Conservation (phyloP, 1,140 invertebrate species). For the Apis florea region DNA sequence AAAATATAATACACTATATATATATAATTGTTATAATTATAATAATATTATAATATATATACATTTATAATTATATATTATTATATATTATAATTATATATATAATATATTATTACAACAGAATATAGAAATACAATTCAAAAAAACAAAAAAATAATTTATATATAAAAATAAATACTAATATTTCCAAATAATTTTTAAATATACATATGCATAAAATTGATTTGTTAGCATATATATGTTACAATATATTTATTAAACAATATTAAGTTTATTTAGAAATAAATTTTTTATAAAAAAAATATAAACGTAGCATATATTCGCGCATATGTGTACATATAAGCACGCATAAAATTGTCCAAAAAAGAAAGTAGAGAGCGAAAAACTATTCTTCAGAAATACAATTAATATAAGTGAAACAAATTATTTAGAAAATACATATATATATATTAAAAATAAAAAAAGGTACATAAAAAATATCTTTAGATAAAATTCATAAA, state of each 20-base stretch:
- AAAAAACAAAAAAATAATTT: background rate
- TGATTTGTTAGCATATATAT: background rate
- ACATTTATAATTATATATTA: too few relatives aligned
- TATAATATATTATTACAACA: background rate
- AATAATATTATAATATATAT: background rate
- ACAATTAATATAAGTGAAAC: background rate
- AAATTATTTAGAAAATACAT: background rate
- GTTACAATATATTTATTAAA: background rate
- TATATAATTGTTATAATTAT: background rate
- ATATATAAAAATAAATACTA: background rate
- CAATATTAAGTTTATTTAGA: background rate
- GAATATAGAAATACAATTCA: background rate
- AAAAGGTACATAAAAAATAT: background rate
- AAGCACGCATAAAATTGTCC: background rate
- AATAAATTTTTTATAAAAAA: background rate
- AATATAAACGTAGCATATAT: background rate
- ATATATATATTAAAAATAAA: background rate
- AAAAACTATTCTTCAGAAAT: slow-evolving; percentile 6
- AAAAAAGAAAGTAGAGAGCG: slow-evolving; percentile 12
- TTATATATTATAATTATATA: background rate
- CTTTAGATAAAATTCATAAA: background rate
- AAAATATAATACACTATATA: background rate
- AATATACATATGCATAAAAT: too few relatives aligned
- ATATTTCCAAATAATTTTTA: background rate
- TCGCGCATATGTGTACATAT: background rate